These are phyloP conservation scores for Drosophila nigromelanica DNA, from an alignment of 1,140 invertebrate species.

Conservation along the genomic window DNA sequence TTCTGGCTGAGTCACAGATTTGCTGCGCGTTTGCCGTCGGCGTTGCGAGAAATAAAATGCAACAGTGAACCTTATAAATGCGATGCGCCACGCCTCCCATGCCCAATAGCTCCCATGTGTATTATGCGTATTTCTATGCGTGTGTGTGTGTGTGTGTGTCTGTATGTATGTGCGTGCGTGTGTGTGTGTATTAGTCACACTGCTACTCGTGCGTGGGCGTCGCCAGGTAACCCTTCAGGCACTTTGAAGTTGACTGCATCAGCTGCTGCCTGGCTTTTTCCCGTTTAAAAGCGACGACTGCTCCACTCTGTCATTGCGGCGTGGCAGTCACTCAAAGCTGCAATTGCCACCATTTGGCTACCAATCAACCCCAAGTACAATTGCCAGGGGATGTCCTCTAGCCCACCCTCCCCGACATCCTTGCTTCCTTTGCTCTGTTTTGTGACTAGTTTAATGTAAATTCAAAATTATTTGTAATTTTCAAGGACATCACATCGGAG, in stretches of 20 bases:
- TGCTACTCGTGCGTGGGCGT: neutral
- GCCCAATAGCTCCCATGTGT: constrained; percentile 22
- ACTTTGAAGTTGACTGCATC: constrained; percentile 49
- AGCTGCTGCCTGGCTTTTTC: neutral
- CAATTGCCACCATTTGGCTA: constrained; percentile 4
- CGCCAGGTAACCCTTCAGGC: constrained; percentile 37
- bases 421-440: neutral
- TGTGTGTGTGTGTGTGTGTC: too few relatives aligned
- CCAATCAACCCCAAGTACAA: neutral
- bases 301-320: neutral
- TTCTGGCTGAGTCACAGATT: constrained; percentile 53
- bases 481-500: constrained; percentile 40
- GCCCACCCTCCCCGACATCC: neutral
- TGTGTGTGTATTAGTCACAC: neutral
- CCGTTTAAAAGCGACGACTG: neutral
- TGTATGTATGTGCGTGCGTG: too few relatives aligned
- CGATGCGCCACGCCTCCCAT: constrained; percentile 65
- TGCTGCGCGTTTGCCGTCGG: constrained; percentile 37
- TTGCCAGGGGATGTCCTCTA: neutral
- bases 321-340: neutral
- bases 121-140: constrained; percentile 15
- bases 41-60: constrained; percentile 64
- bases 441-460: constrained; percentile 29
- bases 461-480: constrained; percentile 72
- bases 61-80: constrained; percentile 75